These are phyloP conservation scores for Drosophila repletoides DNA, from an alignment of 1,140 invertebrate genomes.

Conservation along the genomic window DNA sequence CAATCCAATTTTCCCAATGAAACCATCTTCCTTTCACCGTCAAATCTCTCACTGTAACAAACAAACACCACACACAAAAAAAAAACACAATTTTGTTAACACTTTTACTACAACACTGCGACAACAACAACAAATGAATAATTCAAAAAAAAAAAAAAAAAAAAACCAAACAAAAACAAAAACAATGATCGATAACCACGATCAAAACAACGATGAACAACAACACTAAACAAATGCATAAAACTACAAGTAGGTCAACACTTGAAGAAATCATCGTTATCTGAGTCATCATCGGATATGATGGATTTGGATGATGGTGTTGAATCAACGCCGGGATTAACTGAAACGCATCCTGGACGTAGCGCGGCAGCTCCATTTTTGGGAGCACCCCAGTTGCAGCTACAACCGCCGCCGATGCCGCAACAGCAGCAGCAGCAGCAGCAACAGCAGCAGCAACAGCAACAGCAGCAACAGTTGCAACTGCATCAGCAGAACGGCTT, in stretches of 20 bases:
- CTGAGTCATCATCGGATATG: slow-evolving; percentile 96
- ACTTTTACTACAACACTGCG: slow-evolving; percentile 19
- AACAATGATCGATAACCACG: slow-evolving; percentile 35
- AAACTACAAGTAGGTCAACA: slow-evolving; percentile 88
- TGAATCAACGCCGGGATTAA: slow-evolving; percentile 87
- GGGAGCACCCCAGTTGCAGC: slow-evolving; percentile 69
- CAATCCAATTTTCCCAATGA: slow-evolving; percentile 1
- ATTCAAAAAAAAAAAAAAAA: no score
- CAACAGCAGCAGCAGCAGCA: slow-evolving; percentile 51
- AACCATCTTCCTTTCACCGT: slow-evolving; percentile 6
- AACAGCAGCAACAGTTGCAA: slow-evolving; percentile 44
- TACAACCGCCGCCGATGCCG: slow-evolving; percentile 34
- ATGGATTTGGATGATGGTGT: slow-evolving; percentile 97
- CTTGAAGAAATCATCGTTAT: slow-evolving; percentile 94
- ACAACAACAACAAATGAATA: slow-evolving; percentile 29
- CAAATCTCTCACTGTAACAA: slow-evolving; percentile 16
- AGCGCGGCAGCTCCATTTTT: slow-evolving; percentile 81
- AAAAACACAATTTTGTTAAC: slow-evolving; percentile 5
- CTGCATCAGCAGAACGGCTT: slow-evolving; percentile 44
- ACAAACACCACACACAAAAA: slow-evolving; percentile 6
- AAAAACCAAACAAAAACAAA: slow-evolving; percentile 15
- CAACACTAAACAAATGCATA: slow-evolving; percentile 77
- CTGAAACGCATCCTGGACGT: slow-evolving; percentile 80
- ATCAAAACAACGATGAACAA: slow-evolving; percentile 39
- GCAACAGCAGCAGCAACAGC: slow-evolving; percentile 39